phyloP scores from a whole-genome alignment of 2,797 vertebrate genomes.

The Onychomys leucogaster region DNA sequence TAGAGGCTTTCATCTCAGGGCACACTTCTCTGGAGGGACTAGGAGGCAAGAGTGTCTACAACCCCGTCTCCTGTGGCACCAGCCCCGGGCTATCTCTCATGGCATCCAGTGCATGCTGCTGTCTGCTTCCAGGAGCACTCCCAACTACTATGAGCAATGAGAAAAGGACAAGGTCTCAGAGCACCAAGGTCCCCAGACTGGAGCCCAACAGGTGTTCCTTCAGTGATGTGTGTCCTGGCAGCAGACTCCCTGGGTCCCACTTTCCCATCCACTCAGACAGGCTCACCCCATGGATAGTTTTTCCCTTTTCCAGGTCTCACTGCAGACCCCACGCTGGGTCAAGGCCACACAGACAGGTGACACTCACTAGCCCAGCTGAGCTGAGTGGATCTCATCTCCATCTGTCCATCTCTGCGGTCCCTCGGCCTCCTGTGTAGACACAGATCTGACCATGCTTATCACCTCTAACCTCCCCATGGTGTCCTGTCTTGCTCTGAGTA shows the following conservation, averaged over 20 bases:
- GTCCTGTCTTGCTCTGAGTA: background rate
- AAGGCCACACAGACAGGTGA: background rate
- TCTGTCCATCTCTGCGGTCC: background rate
- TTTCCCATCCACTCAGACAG: background rate
- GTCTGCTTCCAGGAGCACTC: background rate
- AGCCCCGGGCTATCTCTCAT: background rate
- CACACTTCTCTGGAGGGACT: background rate
- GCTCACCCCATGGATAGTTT: background rate
- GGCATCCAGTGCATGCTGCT: background rate
- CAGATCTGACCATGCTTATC: background rate
- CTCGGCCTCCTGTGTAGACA: background rate
- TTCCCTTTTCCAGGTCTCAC: background rate
- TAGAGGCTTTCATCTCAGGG: rapidly evolving
- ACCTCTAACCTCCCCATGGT: background rate
- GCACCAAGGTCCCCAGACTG: background rate
- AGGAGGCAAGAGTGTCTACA: background rate
- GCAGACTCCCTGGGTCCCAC: too few relatives aligned
- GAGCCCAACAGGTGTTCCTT: background rate
- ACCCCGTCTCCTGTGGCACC: background rate
- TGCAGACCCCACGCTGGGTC: background rate
- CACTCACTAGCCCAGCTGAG: background rate
- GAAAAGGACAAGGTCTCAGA: background rate
- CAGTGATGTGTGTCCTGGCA: background rate
- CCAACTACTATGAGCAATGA: background rate
- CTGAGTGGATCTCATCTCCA: background rate